These are phyloP conservation scores for Aleiodes leptofemur DNA, from an alignment of 2,888 invertebrate genomes.

Conservation along the genomic window DNA sequence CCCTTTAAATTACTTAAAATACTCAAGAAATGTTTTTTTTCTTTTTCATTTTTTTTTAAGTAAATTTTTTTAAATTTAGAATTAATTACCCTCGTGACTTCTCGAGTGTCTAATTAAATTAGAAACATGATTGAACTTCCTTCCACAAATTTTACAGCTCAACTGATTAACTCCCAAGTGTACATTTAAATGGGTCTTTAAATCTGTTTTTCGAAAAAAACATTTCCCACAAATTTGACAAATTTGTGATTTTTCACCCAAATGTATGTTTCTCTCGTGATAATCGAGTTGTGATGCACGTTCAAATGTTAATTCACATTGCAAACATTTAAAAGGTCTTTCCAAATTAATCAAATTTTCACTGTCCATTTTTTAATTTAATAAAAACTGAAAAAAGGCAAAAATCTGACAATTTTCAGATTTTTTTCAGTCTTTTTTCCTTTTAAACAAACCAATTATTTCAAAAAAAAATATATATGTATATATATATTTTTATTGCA, in stretches of 20 bases:
- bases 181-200: slow-evolving; percentile 73
- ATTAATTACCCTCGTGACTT: slow-evolving; percentile 71
- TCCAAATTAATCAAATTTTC: too few species aligned
- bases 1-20: too few species aligned
- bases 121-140: slow-evolving; percentile 74
- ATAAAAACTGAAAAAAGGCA: too few species aligned
- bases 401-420: too few species aligned
- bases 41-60: too few species aligned
- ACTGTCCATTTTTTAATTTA: too few species aligned
- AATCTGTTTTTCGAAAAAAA: slow-evolving; percentile 71
- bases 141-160: slow-evolving; percentile 73
- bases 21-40: too few species aligned
- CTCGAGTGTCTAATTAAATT: slow-evolving; percentile 73
- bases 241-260: slow-evolving; percentile 69
- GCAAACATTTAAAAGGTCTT: slow-evolving; percentile 64
- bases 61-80: not conserved
- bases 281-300: slow-evolving; percentile 70
- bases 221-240: slow-evolving; percentile 71
- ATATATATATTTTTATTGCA: too few species aligned
- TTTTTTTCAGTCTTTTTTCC: too few species aligned
- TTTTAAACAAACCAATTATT: too few species aligned
- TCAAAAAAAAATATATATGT: too few species aligned
- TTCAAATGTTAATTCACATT: slow-evolving; percentile 68
- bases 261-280: slow-evolving; percentile 69
- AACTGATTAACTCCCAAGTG: slow-evolving; percentile 73